phyloP scores from a whole-genome alignment of 2,888 invertebrate species.

The Lathronympha strigana region DNA sequence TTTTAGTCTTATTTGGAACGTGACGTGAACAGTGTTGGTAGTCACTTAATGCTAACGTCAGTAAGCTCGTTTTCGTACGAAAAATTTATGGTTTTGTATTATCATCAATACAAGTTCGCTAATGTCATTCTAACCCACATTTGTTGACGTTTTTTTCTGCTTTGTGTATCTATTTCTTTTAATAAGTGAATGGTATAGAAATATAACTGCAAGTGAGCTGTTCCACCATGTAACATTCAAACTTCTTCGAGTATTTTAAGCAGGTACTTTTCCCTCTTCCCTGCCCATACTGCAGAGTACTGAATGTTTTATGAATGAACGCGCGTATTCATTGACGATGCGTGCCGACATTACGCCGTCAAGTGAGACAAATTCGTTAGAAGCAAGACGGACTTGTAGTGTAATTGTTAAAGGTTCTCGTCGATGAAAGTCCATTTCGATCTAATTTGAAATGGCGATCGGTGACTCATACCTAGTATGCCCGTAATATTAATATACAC shows the following conservation, averaged over 20 bases:
- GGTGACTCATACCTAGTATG: no score
- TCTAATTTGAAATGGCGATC: no score
- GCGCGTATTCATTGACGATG: constrained; percentile 24
- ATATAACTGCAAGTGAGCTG: neutral
- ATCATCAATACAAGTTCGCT: no score
- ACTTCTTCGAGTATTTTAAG: constrained; percentile 3
- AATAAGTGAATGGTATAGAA: neutral
- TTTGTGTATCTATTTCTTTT: no score
- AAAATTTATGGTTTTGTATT: no score
- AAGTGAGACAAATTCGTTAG: constrained; percentile 8
- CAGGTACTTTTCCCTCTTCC: neutral
- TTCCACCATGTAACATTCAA: neutral
- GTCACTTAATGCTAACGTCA: no score
- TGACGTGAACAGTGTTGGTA: no score
- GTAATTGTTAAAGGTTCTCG: neutral
- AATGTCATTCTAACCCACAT: no score
- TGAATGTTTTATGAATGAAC: constrained; percentile 32
- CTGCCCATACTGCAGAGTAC: neutral
- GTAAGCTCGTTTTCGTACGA: no score
- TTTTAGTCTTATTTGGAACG: no score
- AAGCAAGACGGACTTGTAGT: neutral
- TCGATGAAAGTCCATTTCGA: neutral
- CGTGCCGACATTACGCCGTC: constrained; percentile 4
- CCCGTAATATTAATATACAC: no score
- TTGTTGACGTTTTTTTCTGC: no score